phyloP scores from a whole-genome alignment of 2,888 invertebrate species.

The Cephus pygmeus region DNA sequence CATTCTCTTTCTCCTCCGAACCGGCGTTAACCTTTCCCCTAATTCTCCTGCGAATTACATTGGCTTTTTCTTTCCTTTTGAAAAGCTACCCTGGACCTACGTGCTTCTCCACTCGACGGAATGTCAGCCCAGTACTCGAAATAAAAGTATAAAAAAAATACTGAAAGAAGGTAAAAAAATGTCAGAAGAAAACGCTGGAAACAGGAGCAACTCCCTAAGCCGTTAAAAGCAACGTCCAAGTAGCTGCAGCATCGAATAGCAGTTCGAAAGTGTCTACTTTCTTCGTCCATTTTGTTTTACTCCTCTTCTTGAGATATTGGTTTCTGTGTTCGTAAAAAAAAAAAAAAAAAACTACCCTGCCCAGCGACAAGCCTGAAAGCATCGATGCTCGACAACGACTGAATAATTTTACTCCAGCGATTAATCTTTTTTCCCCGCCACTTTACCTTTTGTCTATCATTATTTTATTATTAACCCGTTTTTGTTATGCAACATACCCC shows the following conservation, averaged over 20 bases:
- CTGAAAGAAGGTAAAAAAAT: neutral
- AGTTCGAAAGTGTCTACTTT: neutral
- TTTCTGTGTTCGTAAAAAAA: too few relatives aligned
- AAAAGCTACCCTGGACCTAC: neutral
- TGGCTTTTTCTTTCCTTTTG: neutral
- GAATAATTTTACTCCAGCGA: too few relatives aligned
- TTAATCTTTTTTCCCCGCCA: too few relatives aligned
- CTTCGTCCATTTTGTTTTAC: neutral
- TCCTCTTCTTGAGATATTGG: neutral
- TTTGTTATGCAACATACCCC: too few relatives aligned
- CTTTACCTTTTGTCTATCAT: too few relatives aligned
- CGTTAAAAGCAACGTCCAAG: slow-evolving; percentile 3
- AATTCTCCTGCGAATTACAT: neutral
- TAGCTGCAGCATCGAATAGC: neutral
- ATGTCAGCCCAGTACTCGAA: neutral
- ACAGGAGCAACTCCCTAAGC: neutral
- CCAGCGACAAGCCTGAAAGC: too few relatives aligned
- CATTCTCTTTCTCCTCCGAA: neutral
- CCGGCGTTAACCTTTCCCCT: slow-evolving; percentile 1
- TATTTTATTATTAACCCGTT: too few relatives aligned
- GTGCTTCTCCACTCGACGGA: neutral
- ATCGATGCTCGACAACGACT: too few relatives aligned
- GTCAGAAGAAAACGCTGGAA: neutral
- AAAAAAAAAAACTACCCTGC: too few relatives aligned
- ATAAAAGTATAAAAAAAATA: too few relatives aligned